Percentiles rank a stretch among this genome's conserved stretches.
Conservation (phyloP, 2,113 vertebrate genomes). For the Typhlomys cinereus region DNA sequence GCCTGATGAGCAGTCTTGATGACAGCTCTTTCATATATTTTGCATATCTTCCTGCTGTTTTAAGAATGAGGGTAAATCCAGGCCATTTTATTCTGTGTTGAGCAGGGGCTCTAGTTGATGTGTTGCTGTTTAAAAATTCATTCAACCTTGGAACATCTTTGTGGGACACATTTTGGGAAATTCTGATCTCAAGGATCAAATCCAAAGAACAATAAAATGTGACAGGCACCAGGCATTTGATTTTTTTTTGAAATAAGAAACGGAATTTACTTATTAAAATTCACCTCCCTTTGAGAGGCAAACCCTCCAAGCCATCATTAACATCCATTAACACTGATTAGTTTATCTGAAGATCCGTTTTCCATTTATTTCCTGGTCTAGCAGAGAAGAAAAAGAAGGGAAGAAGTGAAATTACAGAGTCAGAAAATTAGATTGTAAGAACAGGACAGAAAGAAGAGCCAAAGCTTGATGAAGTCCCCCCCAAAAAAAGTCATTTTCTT, state of each 20-base stretch:
- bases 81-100: background rate
- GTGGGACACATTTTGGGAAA: background rate
- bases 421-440: constrained; percentile 35
- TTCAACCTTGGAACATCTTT: background rate
- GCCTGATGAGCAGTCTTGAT: background rate
- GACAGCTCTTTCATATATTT: background rate
- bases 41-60: background rate
- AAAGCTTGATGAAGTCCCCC: too few relatives aligned
- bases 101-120: background rate
- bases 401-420: background rate
- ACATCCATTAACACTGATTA: constrained; percentile 34
- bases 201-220: background rate
- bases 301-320: constrained; percentile 44
- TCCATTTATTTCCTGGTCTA: constrained; percentile 40
- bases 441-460: background rate
- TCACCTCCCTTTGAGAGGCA: constrained; percentile 46
- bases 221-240: background rate
- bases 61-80: background rate
- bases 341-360: constrained; percentile 54
- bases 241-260: constrained; percentile 56
- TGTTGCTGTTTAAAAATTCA: background rate
- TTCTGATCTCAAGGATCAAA: constrained; percentile 39
- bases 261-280: constrained; percentile 61
- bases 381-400: background rate
- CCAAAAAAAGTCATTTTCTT: background rate